Conservation (phyloP, 2,797 vertebrate species). For the Liparis tanakae region DNA sequence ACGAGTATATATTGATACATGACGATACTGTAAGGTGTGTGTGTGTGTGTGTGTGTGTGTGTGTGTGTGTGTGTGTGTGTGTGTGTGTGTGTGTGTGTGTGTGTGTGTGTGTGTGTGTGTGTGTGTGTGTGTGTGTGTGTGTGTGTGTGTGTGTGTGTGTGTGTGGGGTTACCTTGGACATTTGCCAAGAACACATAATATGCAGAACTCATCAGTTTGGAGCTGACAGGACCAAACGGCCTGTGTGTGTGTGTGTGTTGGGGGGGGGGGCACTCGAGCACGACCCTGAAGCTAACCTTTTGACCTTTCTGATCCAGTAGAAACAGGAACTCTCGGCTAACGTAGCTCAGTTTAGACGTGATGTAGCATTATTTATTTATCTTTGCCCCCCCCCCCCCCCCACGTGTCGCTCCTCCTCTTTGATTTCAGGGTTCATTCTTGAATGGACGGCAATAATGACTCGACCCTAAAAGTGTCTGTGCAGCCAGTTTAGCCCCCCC, state of each 20-base stretch:
- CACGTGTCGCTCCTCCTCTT: neutral
- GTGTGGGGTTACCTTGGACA: conserved; percentile 63
- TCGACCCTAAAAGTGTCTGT: conserved; percentile 30
- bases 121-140: conserved; percentile 36
- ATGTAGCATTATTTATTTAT: conserved; percentile 73
- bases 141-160: conserved; percentile 36
- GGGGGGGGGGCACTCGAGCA: conserved; percentile 74
- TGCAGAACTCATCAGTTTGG: conserved; percentile 82
- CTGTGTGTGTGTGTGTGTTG: conserved; percentile 43
- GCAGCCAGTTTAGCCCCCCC: conserved; percentile 23
- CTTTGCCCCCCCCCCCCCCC: conserved; percentile 10
- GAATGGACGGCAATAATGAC: conserved; percentile 62
- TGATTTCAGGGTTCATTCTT: conserved; percentile 31
- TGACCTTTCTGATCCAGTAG: too few relatives aligned
- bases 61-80: conserved; percentile 53
- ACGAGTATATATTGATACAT: conserved; percentile 73
- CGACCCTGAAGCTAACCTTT: conserved; percentile 58
- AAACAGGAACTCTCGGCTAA: conserved; percentile 15
- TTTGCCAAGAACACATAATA: conserved; percentile 87
- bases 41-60: conserved; percentile 51
- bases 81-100: conserved; percentile 32
- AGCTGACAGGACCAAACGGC: conserved; percentile 86
- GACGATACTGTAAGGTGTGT: conserved; percentile 74
- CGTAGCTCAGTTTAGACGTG: conserved; percentile 38
- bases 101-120: conserved; percentile 44